Conservation (phyloP, 2,113 vertebrate genomes). For the Eulemur rufifrons region DNA sequence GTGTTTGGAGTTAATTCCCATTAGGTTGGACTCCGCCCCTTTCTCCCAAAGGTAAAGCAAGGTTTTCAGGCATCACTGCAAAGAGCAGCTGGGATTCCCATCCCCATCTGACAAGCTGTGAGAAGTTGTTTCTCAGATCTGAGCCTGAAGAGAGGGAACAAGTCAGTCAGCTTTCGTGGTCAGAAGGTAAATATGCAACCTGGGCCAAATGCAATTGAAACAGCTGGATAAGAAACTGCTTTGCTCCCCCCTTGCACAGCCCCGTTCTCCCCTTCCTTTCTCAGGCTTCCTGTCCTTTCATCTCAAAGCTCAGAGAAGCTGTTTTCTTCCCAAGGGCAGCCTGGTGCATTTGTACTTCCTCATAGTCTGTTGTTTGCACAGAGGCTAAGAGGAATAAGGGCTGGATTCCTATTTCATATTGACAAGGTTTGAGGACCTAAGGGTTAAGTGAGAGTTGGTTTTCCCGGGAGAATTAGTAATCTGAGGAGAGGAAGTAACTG, state of each 20-base stretch:
- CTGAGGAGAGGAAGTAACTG: slow-evolving; percentile 49
- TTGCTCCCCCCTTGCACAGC: slow-evolving; percentile 41
- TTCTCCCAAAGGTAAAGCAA: slow-evolving; percentile 71
- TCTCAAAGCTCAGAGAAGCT: slow-evolving; percentile 62
- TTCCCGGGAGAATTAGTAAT: slow-evolving; percentile 45
- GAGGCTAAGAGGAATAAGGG: slow-evolving; percentile 28
- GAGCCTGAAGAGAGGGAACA: slow-evolving; percentile 61
- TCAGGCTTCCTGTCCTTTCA: slow-evolving; percentile 66
- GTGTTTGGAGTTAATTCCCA: slow-evolving; percentile 74
- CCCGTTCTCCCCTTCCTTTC: slow-evolving; percentile 36
- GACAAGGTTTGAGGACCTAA: slow-evolving; percentile 47
- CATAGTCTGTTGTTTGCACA: slow-evolving; percentile 55
- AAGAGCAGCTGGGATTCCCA: slow-evolving; percentile 71
- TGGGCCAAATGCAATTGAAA: slow-evolving; percentile 70
- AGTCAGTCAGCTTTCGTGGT: slow-evolving; percentile 70
- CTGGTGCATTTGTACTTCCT: slow-evolving; percentile 52
- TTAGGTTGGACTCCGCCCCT: slow-evolving; percentile 73
- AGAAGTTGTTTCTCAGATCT: slow-evolving; percentile 66
- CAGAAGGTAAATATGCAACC: slow-evolving; percentile 77
- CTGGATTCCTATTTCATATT: slow-evolving; percentile 54
- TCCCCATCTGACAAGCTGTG: slow-evolving; percentile 61
- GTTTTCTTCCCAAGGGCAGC: slow-evolving; percentile 66
- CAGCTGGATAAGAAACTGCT: slow-evolving; percentile 54
- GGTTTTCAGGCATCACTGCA: slow-evolving; percentile 64
- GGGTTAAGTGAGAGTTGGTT: slow-evolving; percentile 58